Percentiles rank a stretch among this genome's conserved stretches.
Evolutionary conservation across 2,888 invertebrate genomes (phyloP).

Genomic region (Acronicta alni): DNA sequence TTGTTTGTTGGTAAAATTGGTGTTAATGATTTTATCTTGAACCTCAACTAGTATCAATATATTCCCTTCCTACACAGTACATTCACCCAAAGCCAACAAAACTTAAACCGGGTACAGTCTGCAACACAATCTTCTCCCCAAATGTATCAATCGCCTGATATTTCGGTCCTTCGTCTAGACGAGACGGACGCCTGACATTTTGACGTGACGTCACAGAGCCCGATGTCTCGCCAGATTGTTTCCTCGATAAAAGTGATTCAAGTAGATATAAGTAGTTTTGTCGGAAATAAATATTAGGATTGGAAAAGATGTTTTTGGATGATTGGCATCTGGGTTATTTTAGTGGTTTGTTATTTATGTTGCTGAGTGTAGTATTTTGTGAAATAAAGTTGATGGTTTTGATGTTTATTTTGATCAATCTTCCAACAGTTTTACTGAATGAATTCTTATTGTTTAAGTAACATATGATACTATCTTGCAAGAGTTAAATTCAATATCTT

Average conservation of each 20-base stretch:
- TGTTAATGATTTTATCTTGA: no score
- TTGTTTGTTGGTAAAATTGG: no score
- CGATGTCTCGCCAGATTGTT: slow-evolving; percentile 37
- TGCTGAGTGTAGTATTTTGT: background rate
- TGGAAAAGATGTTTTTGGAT: slow-evolving; percentile 16
- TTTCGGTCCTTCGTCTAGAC: slow-evolving; percentile 47
- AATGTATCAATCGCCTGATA: slow-evolving; percentile 38
- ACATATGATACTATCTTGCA: no score
- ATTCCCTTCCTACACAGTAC: background rate
- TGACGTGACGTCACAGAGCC: slow-evolving; percentile 38
- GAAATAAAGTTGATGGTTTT: background rate
- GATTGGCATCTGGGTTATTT: slow-evolving; percentile 9
- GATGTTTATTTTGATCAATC: background rate
- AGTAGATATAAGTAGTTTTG: slow-evolving; percentile 34
- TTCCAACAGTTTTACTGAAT: no score
- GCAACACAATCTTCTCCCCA: slow-evolving; percentile 15
- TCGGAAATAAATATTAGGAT: slow-evolving; percentile 37
- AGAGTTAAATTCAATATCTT: no score
- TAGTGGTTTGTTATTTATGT: slow-evolving; percentile 11
- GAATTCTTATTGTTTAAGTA: no score
- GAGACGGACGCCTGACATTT: slow-evolving; percentile 33
- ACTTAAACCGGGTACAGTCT: background rate
- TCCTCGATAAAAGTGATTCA: slow-evolving; percentile 25
- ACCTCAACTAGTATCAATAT: no score
- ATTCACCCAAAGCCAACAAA: background rate